Evolutionary conservation across 2,113 vertebrate species (phyloP).

Genomic region (Hoplias malabaricus): DNA sequence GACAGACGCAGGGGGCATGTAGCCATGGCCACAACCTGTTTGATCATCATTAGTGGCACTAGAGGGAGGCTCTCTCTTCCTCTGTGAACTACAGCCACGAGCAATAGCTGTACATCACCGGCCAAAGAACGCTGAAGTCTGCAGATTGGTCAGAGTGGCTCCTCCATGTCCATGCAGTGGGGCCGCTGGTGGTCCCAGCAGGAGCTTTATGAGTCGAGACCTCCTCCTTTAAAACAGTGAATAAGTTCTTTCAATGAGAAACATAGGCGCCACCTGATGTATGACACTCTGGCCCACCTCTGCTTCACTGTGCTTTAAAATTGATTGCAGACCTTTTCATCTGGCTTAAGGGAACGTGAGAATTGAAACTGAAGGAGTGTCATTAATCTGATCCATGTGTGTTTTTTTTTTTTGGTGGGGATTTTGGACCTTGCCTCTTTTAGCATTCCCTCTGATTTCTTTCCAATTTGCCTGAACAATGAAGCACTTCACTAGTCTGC

Average conservation of each 20-base stretch:
- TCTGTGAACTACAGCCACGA: slow-evolving; percentile 33
- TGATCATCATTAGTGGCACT: slow-evolving; percentile 54
- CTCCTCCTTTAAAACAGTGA: slow-evolving; percentile 31
- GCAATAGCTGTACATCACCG: slow-evolving; percentile 44
- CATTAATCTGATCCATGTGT: slow-evolving; percentile 16
- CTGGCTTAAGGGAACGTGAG: slow-evolving; percentile 1
- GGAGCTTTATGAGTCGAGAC: slow-evolving; percentile 48
- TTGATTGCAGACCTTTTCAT: slow-evolving; percentile 37
- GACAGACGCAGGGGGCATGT: slow-evolving; percentile 61
- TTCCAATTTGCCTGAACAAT: no score
- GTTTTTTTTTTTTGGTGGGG: slow-evolving; percentile 8
- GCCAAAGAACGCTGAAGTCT: slow-evolving; percentile 40
- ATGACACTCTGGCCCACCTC: slow-evolving; percentile 35
- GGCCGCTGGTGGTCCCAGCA: slow-evolving; percentile 27
- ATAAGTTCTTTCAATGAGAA: slow-evolving; percentile 21
- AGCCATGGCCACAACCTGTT: slow-evolving; percentile 58
- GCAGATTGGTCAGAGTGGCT: slow-evolving; percentile 48
- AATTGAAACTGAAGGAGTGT: slow-evolving; percentile 20
- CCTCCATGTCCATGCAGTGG: slow-evolving; percentile 15
- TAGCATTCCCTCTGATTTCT: slow-evolving; percentile 9
- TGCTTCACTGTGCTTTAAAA: slow-evolving; percentile 33
- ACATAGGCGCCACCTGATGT: slow-evolving; percentile 50
- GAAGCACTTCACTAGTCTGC: no score
- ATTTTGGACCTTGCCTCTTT: slow-evolving; percentile 13
- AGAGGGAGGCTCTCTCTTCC: slow-evolving; percentile 33